Percentiles rank a stretch among this genome's conserved stretches.
These are phyloP conservation scores for Notothenia rossii DNA, from an alignment of 2,113 vertebrate species.

Conservation along the genomic window DNA sequence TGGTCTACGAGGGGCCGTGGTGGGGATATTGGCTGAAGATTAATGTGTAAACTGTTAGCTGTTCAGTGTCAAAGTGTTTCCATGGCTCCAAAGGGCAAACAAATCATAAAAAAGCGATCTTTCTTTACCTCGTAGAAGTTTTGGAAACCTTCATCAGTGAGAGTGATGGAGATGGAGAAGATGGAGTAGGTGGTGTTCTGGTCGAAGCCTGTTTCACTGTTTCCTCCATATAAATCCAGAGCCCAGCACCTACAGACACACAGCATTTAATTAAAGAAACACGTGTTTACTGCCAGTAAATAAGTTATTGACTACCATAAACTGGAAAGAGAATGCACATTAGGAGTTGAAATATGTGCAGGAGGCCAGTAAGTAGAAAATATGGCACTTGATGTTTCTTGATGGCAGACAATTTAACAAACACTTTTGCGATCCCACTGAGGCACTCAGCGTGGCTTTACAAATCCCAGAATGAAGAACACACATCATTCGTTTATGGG, in stretches of 20 bases:
- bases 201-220: constrained; percentile 96
- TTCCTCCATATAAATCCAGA: constrained; percentile 93
- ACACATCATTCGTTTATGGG: not conserved
- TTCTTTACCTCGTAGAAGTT: constrained; percentile 92
- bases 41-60: not conserved
- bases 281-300: not conserved
- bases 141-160: constrained; percentile 95
- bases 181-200: constrained; percentile 97
- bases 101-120: not conserved
- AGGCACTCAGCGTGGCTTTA: not conserved
- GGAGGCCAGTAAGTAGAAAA: constrained; percentile 6
- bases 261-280: not conserved
- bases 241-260: constrained; percentile 90
- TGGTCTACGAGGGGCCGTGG: too few species aligned
- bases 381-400: constrained; percentile 21
- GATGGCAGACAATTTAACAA: constrained; percentile 4
- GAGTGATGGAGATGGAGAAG: constrained; percentile 95
- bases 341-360: constrained; percentile 13
- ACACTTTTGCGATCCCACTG: not conserved
- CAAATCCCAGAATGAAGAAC: constrained; percentile 24
- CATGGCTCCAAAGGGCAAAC: not conserved
- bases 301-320: not conserved
- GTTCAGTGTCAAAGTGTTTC: not conserved
- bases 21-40: not conserved
- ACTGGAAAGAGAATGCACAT: constrained; percentile 11